A percentile compares a stretch with the other conserved stretches of the same genome.
Evolutionary conservation across 2,888 invertebrate species (phyloP).

Genomic region (Chaitophorus viminalis): DNA sequence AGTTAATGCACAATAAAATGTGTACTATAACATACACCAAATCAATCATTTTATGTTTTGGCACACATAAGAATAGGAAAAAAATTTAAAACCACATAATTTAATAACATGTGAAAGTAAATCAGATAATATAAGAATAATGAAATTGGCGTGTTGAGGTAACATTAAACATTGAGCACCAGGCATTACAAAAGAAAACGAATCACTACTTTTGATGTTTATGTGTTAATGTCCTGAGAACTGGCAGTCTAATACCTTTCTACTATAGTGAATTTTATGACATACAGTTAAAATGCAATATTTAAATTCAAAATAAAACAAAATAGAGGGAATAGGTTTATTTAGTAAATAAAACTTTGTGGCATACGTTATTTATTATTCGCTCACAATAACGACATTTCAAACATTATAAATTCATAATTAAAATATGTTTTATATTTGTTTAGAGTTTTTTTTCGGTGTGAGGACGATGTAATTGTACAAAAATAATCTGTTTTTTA

Average conservation of each 20-base stretch:
- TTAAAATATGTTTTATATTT: conserved; percentile 57
- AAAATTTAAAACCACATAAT: conserved; percentile 18
- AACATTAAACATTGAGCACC: conserved; percentile 43
- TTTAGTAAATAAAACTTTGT: conserved; percentile 18
- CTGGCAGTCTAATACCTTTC: conserved; percentile 15
- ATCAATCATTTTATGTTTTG: conserved; percentile 23
- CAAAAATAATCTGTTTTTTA: conserved; percentile 40
- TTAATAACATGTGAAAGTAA: conserved; percentile 29
- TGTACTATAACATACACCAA: background rate
- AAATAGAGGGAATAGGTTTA: conserved; percentile 20
- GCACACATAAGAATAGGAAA: background rate
- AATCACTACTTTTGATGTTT: conserved; percentile 50
- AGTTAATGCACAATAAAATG: conserved; percentile 8
- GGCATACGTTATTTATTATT: conserved; percentile 22
- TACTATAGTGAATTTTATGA: conserved; percentile 28
- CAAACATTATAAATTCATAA: background rate
- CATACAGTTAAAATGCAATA: conserved; percentile 35
- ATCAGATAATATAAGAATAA: conserved; percentile 52
- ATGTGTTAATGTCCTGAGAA: conserved; percentile 50
- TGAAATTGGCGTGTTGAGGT: conserved; percentile 55
- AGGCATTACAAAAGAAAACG: conserved; percentile 36
- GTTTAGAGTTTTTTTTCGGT: conserved; percentile 1
- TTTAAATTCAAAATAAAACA: conserved; percentile 32
- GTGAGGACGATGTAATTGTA: background rate
- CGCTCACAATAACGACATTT: conserved; percentile 18